A percentile compares a stretch with the other conserved stretches of the same genome.
Evolutionary conservation across 2,888 invertebrate species (phyloP).

Genomic region (Pyralis farinalis): DNA sequence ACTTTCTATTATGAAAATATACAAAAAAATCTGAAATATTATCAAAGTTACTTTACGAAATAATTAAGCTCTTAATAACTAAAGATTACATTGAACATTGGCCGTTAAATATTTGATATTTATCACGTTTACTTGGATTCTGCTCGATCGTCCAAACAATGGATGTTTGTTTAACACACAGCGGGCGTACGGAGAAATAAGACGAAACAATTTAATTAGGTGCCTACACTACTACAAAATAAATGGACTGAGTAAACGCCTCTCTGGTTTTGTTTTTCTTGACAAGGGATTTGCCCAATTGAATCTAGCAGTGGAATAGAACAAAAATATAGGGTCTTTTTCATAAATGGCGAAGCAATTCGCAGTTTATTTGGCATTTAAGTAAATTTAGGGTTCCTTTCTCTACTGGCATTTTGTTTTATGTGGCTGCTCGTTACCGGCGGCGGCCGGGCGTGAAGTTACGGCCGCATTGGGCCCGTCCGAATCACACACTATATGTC

Average conservation of each 20-base stretch:
- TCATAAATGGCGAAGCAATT: conserved; percentile 75
- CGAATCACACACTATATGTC: conserved; percentile 16
- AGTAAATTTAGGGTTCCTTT: conserved; percentile 74
- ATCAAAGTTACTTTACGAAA: not conserved
- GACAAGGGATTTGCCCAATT: conserved; percentile 13
- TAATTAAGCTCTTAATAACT: not conserved
- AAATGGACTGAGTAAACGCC: conserved; percentile 4
- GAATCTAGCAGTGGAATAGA: conserved; percentile 23
- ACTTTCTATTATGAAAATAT: too few species aligned
- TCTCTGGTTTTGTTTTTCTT: conserved; percentile 1
- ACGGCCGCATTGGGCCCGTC: conserved; percentile 64
- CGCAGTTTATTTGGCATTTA: conserved; percentile 78
- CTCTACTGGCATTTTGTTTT: conserved; percentile 78
- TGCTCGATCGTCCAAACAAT: not conserved
- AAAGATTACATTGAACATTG: not conserved
- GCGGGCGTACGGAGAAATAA: not conserved
- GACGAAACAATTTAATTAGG: conserved; percentile 5
- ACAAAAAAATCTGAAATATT: too few species aligned
- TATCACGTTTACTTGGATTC: not conserved
- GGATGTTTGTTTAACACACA: conserved; percentile 1
- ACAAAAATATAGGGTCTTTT: conserved; percentile 41
- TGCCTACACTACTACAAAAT: conserved; percentile 2
- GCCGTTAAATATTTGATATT: not conserved
- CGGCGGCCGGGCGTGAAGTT: conserved; percentile 78
- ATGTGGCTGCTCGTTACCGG: conserved; percentile 76